phyloP scores from a whole-genome alignment of 2,797 vertebrate species.

The Knipowitschia caucasica region DNA sequence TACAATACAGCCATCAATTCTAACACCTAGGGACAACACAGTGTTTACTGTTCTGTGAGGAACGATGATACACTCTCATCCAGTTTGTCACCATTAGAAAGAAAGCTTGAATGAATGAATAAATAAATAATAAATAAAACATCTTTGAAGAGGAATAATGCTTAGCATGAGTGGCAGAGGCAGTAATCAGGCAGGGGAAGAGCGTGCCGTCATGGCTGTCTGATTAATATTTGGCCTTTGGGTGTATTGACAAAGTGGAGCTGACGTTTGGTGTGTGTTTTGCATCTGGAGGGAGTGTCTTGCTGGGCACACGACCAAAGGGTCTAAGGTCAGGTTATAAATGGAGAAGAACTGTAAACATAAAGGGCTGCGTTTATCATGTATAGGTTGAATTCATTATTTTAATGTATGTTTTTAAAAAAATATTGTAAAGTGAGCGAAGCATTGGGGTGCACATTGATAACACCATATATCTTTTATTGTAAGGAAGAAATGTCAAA shows the following conservation, averaged over 20 bases:
- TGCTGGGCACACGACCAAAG: constrained; percentile 19
- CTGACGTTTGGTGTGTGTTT: constrained; percentile 29
- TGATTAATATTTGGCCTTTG: constrained; percentile 58
- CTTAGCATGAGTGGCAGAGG: constrained; percentile 39
- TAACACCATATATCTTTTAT: not conserved
- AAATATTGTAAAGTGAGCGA: too few species aligned
- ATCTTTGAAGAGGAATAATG: constrained; percentile 32
- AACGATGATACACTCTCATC: not conserved
- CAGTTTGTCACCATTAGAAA: not conserved
- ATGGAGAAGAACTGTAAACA: too few species aligned
- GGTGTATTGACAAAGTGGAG: constrained; percentile 52
- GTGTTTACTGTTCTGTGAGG: not conserved
- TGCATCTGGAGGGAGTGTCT: constrained; percentile 14
- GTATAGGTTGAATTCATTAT: too few species aligned
- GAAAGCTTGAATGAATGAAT: constrained; percentile 10
- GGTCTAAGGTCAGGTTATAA: constrained; percentile 14
- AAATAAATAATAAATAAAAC: not conserved
- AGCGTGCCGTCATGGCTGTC: constrained; percentile 50
- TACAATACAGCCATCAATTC: constrained; percentile 5
- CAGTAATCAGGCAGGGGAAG: constrained; percentile 54
- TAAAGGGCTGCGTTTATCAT: too few species aligned
- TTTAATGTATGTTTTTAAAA: too few species aligned
- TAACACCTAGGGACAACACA: constrained; percentile 30
- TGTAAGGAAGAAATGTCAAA: too few species aligned
- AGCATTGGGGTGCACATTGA: too few species aligned